Percentiles rank a stretch among this genome's conserved stretches.
These are phyloP conservation scores for Xenentodon cancila DNA, from an alignment of 2,797 vertebrate genomes.

Conservation along the genomic window DNA sequence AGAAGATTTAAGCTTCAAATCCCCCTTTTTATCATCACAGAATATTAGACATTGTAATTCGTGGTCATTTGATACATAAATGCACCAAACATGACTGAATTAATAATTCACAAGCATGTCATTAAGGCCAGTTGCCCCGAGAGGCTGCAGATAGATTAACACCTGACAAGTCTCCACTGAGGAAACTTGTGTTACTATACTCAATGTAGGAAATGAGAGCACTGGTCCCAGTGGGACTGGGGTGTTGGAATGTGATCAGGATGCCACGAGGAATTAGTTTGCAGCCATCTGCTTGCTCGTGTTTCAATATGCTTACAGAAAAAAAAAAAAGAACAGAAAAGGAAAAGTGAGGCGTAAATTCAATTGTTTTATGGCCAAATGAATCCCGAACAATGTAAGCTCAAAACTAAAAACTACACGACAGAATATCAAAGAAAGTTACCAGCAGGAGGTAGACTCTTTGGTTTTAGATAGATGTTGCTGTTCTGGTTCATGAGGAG, in stretches of 20 bases:
- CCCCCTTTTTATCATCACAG: background rate
- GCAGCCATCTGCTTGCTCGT: constrained; percentile 66
- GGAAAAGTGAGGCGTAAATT: constrained; percentile 16
- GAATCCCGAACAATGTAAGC: background rate
- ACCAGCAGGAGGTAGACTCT: background rate
- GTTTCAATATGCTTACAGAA: constrained; percentile 60
- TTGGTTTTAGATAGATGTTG: too few relatives aligned
- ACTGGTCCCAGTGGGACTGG: constrained; percentile 56
- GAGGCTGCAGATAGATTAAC: constrained; percentile 42
- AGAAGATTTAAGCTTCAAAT: constrained; percentile 10
- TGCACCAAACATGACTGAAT: constrained; percentile 50
- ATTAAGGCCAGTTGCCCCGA: constrained; percentile 45
- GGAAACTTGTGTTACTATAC: constrained; percentile 48
- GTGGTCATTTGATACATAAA: constrained; percentile 42
- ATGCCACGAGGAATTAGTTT: constrained; percentile 60
- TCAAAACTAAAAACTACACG: background rate
- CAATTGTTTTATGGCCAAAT: constrained; percentile 5
- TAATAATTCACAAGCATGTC: constrained; percentile 58
- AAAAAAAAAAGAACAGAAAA: too few relatives aligned
- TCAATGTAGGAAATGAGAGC: constrained; percentile 65
- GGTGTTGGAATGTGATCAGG: constrained; percentile 66
- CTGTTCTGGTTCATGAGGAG: too few relatives aligned
- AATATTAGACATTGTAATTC: constrained; percentile 2
- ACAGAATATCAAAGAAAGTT: background rate
- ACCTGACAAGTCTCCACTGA: constrained; percentile 56